Base-by-base conservation (phyloP, 2,797 vertebrate genomes). In the Potorous gilbertii region DNA sequence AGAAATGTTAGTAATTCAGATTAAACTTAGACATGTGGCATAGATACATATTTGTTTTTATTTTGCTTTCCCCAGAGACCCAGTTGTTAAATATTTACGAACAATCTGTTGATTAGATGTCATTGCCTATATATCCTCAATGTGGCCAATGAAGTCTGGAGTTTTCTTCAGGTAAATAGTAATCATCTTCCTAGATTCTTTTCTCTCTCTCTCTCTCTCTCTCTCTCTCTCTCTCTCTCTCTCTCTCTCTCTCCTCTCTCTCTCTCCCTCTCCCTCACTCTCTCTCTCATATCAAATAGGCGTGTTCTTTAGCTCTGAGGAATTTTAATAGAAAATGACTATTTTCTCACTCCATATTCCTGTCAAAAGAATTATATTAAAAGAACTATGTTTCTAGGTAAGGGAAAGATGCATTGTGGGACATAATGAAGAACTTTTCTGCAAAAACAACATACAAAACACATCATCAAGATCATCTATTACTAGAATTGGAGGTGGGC, bases 321-420 rank as follows among this genome's bases (percentile, higher is more conserved):
- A 87, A 52, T 4, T 97, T 95, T 9, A 96, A 96, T 74, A 34
- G 59, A 31, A 94, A 98, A 98, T 98, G 89, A 92, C 81, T 98
- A 92, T 31, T 97, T 97, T 98, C 93, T 97, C 92, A 95, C 91
- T 81, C 95, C 97, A 54, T 98, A 97, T 95, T 97, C 66, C 91
- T 89, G 5, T 93, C 93, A 98, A 93, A 96, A 50, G 11, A 98
- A 95, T 90, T 28, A 62, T 95, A 94, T 97, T 96, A 56, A 89
- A 91, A 97, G 31, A 92, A 40, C 14, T 56, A 56, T 56, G 81
- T 94, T 97, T 92, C 57, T 95, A 57, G 29, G 96, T 90, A 0
- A 59, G 62, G 59, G 2, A 97, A 97, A 97, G 97, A 98, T 98
- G 56, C 56, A 95, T 29, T 97, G n/a, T 91, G 92, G 95, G 87